Evolutionary conservation across 2,113 vertebrate species (phyloP), one percentile per base, ranked within the genome.

Genomic region (Baryphthengus martii): DNA sequence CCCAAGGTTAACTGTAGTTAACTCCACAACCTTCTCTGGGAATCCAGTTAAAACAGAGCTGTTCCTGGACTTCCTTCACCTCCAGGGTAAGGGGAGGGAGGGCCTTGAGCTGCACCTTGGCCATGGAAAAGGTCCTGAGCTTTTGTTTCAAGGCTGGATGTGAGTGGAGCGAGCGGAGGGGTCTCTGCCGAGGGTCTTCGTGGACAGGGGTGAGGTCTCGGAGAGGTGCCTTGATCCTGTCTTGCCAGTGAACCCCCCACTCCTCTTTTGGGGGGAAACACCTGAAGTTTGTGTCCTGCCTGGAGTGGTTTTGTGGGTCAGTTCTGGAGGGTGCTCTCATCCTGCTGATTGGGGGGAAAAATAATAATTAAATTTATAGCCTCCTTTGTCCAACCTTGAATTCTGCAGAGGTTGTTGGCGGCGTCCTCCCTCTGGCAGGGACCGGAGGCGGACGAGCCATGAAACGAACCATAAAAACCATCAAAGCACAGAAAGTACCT

Each of bases 291-390:
- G 49, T 20, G 4, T 76, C 72, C 72, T 24, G 7, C 53, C 28
- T 17, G 72, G 59, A 56, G 12, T 25, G 50, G 17, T 5, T 33
- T 17, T 8, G 45, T 6, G 3, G 16, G 29, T 35, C 23, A 47
- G 33, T 63, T 73, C 61, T n/a, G 82, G 67, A 74, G 62, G 61
- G 6, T 87, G 56, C 67, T 20, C 50, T 45, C 44, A 8, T 82
- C 73, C 79, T 90, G 94, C 77, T 90, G 81, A 72, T 44, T 6
- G 11, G 31, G 26, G 26, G 25, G 13, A 15, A 24, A 5, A 29
- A 11, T n/a, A 4, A 0, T 10, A 6, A 25, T 7, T 5, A 3
- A 0, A 11, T 45, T 95, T 73, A 26, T 19, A 29, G 50, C 40
- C 31, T 53, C 71, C 61, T 75, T 40, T 44, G 13, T 31, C 73